These are phyloP conservation scores for Distichodus sexfasciatus DNA, from an alignment of 2,797 vertebrate genomes.

Conservation along the genomic window DNA sequence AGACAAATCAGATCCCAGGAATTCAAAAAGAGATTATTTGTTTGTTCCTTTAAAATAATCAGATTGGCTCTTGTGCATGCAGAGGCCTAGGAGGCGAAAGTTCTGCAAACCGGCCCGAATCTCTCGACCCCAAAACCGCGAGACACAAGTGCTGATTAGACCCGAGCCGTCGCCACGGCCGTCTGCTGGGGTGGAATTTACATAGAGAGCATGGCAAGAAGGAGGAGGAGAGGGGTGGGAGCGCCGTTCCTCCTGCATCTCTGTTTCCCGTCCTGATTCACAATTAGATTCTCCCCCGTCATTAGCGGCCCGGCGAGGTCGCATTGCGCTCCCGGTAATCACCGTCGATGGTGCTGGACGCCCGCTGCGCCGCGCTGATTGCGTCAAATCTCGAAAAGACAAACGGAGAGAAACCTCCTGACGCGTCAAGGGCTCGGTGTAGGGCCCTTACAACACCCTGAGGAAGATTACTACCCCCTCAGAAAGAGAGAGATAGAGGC, in stretches of 20 bases:
- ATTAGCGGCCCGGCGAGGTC: constrained; percentile 47
- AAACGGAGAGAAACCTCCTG: not conserved
- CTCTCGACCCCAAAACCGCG: not conserved
- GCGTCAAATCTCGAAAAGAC: constrained; percentile 24
- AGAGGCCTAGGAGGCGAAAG: not conserved
- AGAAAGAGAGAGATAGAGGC: not conserved
- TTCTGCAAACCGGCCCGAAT: not conserved
- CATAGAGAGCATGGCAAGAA: not conserved
- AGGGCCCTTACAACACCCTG: constrained; percentile 28
- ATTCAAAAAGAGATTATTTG: no score
- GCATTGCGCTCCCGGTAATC: constrained; percentile 33
- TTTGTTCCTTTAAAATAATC: no score
- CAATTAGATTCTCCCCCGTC: constrained; percentile 39
- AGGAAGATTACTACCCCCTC: constrained; percentile 17
- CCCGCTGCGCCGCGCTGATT: constrained; percentile 33
- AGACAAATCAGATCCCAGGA: no score
- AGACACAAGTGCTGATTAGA: not conserved
- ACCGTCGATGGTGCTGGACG: constrained; percentile 35
- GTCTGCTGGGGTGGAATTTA: not conserved
- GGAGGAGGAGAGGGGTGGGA: not conserved
- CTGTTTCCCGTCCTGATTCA: constrained; percentile 36
- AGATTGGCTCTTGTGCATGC: not conserved
- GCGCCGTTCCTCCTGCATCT: not conserved
- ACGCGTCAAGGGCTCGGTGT: constrained; percentile 40
- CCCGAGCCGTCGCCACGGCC: not conserved